phyloP scores from a whole-genome alignment of 2,797 vertebrate species.

The Channallabes apus region DNA sequence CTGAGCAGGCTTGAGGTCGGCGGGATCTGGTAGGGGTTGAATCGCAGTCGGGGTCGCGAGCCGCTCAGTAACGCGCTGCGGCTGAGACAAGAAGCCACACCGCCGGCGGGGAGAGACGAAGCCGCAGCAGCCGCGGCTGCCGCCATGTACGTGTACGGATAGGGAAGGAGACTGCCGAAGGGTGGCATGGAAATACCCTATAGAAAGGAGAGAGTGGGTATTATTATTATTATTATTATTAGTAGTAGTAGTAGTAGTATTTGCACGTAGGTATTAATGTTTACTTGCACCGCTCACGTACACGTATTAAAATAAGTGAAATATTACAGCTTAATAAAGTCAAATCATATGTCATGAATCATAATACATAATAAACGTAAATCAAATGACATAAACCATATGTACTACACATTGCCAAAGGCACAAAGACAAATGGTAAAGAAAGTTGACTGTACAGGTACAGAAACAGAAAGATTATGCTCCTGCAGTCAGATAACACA shows the following conservation, averaged over 20 bases:
- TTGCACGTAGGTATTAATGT: no score
- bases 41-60: constrained; percentile 80
- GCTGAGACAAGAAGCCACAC: constrained; percentile 70
- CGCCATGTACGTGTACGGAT: constrained; percentile 87
- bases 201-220: background rate
- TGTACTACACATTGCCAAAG: background rate
- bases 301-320: background rate
- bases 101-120: constrained; percentile 63
- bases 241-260: no score
- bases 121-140: constrained; percentile 74
- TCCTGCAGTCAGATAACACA: background rate
- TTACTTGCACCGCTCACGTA: background rate
- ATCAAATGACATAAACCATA: background rate
- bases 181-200: constrained; percentile 87
- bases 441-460: background rate
- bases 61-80: constrained; percentile 78
- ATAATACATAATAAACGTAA: no score
- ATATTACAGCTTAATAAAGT: background rate
- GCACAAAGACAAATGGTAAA: background rate
- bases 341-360: background rate
- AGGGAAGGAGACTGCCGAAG: constrained; percentile 85
- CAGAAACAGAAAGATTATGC: background rate
- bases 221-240: background rate
- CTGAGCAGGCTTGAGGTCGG: constrained; percentile 74
- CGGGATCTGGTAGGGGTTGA: constrained; percentile 87